Evolutionary conservation across 2,888 invertebrate genomes (phyloP), one percentile per base, ranked within the genome.

Genomic region (Dasysyrphus albostriatus): DNA sequence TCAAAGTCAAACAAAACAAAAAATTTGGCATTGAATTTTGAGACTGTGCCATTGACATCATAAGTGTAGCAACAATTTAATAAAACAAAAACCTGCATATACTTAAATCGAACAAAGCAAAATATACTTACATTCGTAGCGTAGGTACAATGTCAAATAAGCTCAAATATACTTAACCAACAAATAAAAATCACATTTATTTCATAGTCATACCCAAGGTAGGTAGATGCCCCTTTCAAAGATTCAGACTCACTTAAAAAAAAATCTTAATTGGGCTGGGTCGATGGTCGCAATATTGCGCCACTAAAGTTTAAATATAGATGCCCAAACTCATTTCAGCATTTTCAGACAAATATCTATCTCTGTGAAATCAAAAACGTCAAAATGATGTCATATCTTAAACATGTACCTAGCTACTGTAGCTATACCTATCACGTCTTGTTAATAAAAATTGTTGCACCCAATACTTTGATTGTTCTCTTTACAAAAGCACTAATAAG

Each of bases 231-330:
- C 69, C 69, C 51, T 69, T 69, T 49, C 39, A 54, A 39, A 37
- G 29, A 54, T 69, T 54, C 51, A 7, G 39, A 42, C 39, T 69
- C 39, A 69, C 16, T 69, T 69, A 19, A 58, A 32, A 47, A 47
- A 67, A 67, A 54, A 69, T 39, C 51, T 69, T 24, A 29, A 69
- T 69, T 69, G 39, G 54, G 54, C 51, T 54, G 54, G 69, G 69
- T 69, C 69, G 69, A 69, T 69, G 69, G 69, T 69, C 69, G 69
- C 39, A 39, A 39, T 69, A 69, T 69, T 69, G 51, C 69, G 39
- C 51, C 69, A 69, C 54, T 51, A 29, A 69, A 69, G 54, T 24
- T 54, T 69, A 69, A 54, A 69, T 69, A 54, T 69, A 69, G 54
- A 39, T 24, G 24, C n/a, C 39, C n/a, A 34, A 69, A n/a, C 12